Evolutionary conservation across 2,113 vertebrate species (phyloP), one percentile per base, ranked within the genome.

Genomic region (Amphiprion ocellaris): DNA sequence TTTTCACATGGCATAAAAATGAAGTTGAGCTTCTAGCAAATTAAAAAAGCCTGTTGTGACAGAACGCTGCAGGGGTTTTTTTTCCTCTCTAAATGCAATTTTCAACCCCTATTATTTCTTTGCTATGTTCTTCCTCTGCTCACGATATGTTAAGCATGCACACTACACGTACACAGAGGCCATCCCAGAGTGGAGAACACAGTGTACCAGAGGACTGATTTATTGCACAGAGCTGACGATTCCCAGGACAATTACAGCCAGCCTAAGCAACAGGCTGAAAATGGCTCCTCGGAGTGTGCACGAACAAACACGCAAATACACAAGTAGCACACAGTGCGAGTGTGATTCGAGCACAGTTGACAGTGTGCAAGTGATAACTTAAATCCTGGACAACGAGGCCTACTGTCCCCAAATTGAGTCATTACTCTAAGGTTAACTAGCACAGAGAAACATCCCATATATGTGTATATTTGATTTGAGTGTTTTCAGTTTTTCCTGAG

Each of bases 181-280:
- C 79, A 81, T 91, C 84, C 84, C 86, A 81, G 69, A 78, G 75
- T 55, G 67, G 56, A 87, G 92, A 92, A 94, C 92, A 93, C 73
- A 30, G 78, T 92, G 92, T 92, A 93, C 92, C 86, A 85, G 80
- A 84, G 75, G 81, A 89, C 92, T 90, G 89, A 92, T 93, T 95
- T 90, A 94, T 92, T 92, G 80, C 89, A 86, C 90, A 73, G 86
- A 67, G 87, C 89, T 85, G 89, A 91, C 30, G 76, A 90, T 91
- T 93, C 92, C 90, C 89, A 89, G 90, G 90, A 94, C 91, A 93
- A 94, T 92, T 93, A 92, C 74, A 86, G 80, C 74, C 85, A 83
- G 81, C 69, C 86, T 77, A 58, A 92, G 89, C 81, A 89, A 92
- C 82, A 89, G 90, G 88, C 88, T 89, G 92, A 79, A 92, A 89